Base-by-base conservation (phyloP, 2,888 invertebrate genomes). In the Nemapogon koenigi region DNA sequence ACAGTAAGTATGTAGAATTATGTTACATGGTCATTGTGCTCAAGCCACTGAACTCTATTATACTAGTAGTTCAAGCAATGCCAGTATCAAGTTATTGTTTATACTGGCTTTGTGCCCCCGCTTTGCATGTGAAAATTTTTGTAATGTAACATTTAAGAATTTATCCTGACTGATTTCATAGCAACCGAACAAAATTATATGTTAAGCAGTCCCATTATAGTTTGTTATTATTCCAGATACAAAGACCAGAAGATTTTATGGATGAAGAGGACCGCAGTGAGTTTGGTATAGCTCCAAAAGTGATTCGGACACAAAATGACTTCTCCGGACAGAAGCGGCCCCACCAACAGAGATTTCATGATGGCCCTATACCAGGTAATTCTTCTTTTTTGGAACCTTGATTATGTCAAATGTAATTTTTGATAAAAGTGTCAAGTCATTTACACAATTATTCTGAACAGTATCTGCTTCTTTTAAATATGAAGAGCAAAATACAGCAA, bases 231-330 rank as follows among this genome's bases (percentile, higher is more conserved):
- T 42, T 42, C n/a, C 53, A 81, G 64, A 50, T 49, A 26, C 91
- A 90, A 60, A 83, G 81, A 46, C 91, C 96, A 0, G 90, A 94
- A 62, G 97, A 98, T 72, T 99, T 91, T 56, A 99, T 99, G 99
- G 99, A 99, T 62, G 93, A 94, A 8, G 99, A 99, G 65, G 98
- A 99, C 64, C 82, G 93, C 16, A 88, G 93, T 2, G 93, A 95
- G 59, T 93, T 91, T 73, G 99, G 98, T 13, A 96, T 99, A 49
- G 97, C 98, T 0, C 97, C 97, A 0, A 87, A 90, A 45, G 84
- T 86, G 1, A 81, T 98, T 42, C 85, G 88, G 52, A 89, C 95
- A 0, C 90, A 89, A 1, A 83, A 83, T 10, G 89, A 93, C 47
- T 98, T 91, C 62, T 81, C 82, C 16, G 72, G 76, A 0, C 65